Percentiles rank a stretch among this genome's conserved stretches.
phyloP scores from a whole-genome alignment of 2,113 vertebrate species.

The Hydropotes inermis region DNA sequence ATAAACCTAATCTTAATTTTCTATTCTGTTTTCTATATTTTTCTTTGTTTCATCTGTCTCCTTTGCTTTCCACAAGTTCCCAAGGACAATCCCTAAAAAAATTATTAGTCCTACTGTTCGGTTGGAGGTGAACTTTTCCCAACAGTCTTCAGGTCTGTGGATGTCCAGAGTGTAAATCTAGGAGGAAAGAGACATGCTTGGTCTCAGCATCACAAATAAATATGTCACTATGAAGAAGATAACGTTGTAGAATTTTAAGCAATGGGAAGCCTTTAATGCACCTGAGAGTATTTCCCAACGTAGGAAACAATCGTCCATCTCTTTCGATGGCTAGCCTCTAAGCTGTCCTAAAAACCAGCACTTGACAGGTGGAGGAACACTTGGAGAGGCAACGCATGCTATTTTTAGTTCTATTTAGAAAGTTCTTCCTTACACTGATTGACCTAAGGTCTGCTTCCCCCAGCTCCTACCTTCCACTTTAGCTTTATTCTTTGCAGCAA shows the following conservation, averaged over 20 bases:
- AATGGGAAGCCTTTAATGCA: background rate
- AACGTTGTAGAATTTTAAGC: background rate
- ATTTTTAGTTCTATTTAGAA: background rate
- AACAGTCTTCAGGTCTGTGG: conserved; percentile 92
- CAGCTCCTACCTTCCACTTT: background rate
- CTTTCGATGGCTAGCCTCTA: background rate
- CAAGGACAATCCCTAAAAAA: conserved; percentile 89
- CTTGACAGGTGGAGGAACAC: background rate
- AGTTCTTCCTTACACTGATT: background rate
- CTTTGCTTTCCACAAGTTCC: conserved; percentile 90
- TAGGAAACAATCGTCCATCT: background rate
- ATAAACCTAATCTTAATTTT: background rate
- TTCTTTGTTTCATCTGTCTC: conserved; percentile 54
- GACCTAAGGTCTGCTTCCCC: background rate
- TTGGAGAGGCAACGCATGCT: background rate
- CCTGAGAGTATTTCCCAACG: background rate
- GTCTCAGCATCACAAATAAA: background rate
- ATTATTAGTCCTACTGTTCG: conserved; percentile 90
- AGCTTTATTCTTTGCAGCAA: background rate
- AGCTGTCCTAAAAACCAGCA: background rate
- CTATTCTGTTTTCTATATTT: conserved; percentile 18
- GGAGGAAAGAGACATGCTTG: conserved; percentile 2
- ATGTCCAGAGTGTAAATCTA: conserved; percentile 93
- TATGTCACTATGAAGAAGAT: background rate
- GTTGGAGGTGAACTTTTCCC: conserved; percentile 95